Evolutionary conservation across 2,888 invertebrate genomes (phyloP), one percentile per base, ranked within the genome.

Genomic region (Rhyacophila evoluta): DNA sequence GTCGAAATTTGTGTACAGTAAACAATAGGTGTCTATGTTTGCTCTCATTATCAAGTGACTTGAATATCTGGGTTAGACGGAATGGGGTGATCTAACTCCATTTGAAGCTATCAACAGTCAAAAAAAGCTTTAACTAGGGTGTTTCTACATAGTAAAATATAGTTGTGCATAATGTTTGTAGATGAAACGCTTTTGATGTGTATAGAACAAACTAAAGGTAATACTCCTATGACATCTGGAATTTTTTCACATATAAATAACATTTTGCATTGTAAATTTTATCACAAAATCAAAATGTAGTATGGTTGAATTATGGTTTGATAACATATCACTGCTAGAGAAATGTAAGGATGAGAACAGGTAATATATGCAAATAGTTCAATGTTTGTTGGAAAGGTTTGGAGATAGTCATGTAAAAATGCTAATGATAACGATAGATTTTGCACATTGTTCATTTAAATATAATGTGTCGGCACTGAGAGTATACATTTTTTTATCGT

Each of bases 121-220:
- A 76, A 41, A n/a, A 71, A 81, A 82, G 82, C 82, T 82, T 82
- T 82, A 82, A 82, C 75, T 82, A 81, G 82, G 78, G 33, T 72
- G 78, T 79, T 81, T 82, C 79, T 79, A 78, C 79, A 74, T 81
- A 74, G 81, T 79, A 38, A 78, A 73, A 72, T 78, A 73, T 81
- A 79, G 81, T 72, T 71, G 79, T 82, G 82, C 76, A 82, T 78
- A 79, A 81, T 81, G 79, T 80, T 78, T 76, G 81, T 82, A 82
- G 80, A 71, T 77, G 76, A 77, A 78, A 79, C 78, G 82, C 82
- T 82, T 82, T 82, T 74, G 82, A 76, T 82, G 82, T 82, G 82
- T 79, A 78, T 79, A 77, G 81, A 72, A 77, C 77, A 78, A 41
- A 28, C 70, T 74, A 78, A 78, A 74, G 29, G 69, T 74, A 78